Conservation (phyloP, 2,888 invertebrate genomes). For the Stenodera caucasica region DNA sequence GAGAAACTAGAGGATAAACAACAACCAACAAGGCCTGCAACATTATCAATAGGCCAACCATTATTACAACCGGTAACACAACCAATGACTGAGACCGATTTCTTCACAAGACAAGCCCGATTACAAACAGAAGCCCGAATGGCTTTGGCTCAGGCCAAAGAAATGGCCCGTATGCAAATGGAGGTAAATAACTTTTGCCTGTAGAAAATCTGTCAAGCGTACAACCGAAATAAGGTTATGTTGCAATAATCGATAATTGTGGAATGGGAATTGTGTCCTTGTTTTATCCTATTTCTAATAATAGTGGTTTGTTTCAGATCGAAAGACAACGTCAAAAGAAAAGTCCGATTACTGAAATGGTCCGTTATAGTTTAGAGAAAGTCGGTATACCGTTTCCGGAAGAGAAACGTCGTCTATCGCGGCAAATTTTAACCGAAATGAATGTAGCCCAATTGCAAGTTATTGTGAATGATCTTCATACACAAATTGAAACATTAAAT, state of each 20-base stretch:
- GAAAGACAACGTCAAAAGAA: conserved; percentile 71
- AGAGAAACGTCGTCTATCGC: conserved; percentile 79
- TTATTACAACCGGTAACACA: conserved; percentile 55
- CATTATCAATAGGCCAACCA: conserved; percentile 55
- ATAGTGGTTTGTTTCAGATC: conserved; percentile 49
- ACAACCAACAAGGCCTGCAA: conserved; percentile 47
- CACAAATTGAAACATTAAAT: conserved; percentile 90
- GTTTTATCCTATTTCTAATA: not conserved
- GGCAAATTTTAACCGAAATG: conserved; percentile 87
- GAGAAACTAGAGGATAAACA: conserved; percentile 14
- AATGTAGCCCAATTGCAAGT: conserved; percentile 93
- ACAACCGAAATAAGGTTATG: not conserved
- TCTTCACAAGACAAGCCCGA: conserved; percentile 78
- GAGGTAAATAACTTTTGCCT: conserved; percentile 60
- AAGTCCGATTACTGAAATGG: conserved; percentile 85
- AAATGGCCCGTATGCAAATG: conserved; percentile 91
- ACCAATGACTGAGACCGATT: conserved; percentile 70
- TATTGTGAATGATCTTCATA: conserved; percentile 91
- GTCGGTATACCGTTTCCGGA: conserved; percentile 82
- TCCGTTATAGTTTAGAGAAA: conserved; percentile 76
- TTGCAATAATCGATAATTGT: conserved; percentile 3
- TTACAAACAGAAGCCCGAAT: conserved; percentile 85
- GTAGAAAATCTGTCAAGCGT: not conserved
- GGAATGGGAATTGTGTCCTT: not conserved
- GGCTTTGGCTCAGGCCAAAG: conserved; percentile 86